Evolutionary conservation across 2,113 vertebrate genomes (phyloP), one percentile per base, ranked within the genome.

Genomic region (Dipodomys spectabilis): DNA sequence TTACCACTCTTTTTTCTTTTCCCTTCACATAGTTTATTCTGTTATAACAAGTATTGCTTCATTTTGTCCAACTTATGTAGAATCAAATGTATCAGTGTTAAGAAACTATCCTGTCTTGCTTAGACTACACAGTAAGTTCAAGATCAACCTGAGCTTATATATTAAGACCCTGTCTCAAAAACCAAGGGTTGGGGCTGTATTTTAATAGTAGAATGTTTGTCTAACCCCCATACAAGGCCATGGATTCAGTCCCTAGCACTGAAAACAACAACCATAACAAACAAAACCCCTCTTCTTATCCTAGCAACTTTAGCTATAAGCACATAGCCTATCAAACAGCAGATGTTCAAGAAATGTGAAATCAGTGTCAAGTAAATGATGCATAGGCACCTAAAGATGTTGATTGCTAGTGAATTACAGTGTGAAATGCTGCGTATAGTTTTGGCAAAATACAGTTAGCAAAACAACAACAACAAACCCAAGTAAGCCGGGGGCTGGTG

Each of bases 381-480:
- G n/a, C 22, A 90, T 65, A 94, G 32, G 57, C 87, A 94, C 32
- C 68, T 32, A 16, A 85, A 93, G 57, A 67, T 94, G 30, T 67
- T 84, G 65, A 39, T 93, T 90, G 68, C 69, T 13, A 53, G 53
- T 85, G n/a, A 90, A 49, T 84, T 89, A 64, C 19, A 89, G 45
- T 73, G 32, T 90, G 60, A 85, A 80, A 62, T 81, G 39, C 53
- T 83, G 62, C 20, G 62, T 57, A 15, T 45, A 28, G 35, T 88
- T 92, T 82, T 88, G 88, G 44, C 53, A 93, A 39, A 68, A 30
- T 49, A 35, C 67, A 90, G 78, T 84, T 94, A 90, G 78, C 25
- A n/a, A 67, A 82, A 92, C 32, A 79, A 23, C 86, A 88, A 80
- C 57, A 80, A 88, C 39, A 39, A 39, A 39, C 39, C 39, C 39